Percentiles rank a stretch among this genome's conserved stretches.
Conservation (phyloP, 2,113 vertebrate genomes). For the Chitala chitala region DNA sequence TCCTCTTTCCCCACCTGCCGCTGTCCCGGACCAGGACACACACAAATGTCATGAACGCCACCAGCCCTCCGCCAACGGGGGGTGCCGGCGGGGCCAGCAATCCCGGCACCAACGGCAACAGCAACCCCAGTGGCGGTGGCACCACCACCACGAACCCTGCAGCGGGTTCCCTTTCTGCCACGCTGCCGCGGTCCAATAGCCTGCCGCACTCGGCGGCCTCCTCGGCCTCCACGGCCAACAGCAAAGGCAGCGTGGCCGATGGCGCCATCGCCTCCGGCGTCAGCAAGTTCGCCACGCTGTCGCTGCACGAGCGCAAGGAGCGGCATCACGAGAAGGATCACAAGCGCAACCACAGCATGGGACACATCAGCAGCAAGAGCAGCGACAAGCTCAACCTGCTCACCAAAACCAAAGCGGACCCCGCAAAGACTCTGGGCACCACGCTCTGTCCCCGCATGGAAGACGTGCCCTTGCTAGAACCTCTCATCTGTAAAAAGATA, state of each 20-base stretch:
- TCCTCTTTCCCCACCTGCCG: constrained; percentile 94
- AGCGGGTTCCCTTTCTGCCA: constrained; percentile 74
- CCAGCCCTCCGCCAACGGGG: constrained; percentile 74
- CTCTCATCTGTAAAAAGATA: constrained; percentile 98
- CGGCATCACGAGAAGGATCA: constrained; percentile 93
- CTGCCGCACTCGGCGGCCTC: constrained; percentile 77
- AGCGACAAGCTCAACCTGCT: constrained; percentile 93
- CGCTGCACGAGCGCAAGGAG: constrained; percentile 92
- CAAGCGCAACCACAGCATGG: constrained; percentile 99
- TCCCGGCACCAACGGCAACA: constrained; percentile 55
- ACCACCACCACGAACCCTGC: constrained; percentile 67
- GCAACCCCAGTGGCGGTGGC: constrained; percentile 26
- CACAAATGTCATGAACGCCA: constrained; percentile 95
- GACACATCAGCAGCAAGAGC: constrained; percentile 99
- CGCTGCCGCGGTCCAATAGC: constrained; percentile 94
- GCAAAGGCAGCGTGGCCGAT: constrained; percentile 80
- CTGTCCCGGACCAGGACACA: constrained; percentile 94
- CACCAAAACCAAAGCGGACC: constrained; percentile 81
- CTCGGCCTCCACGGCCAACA: constrained; percentile 72
- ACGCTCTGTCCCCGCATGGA: constrained; percentile 92
- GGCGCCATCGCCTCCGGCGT: constrained; percentile 84
- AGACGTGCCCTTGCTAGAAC: constrained; percentile 94
- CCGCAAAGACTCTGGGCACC: constrained; percentile 91
- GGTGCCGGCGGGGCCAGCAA: constrained; percentile 37
- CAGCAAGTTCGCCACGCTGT: constrained; percentile 94